Base-by-base conservation (phyloP, 2,797 vertebrate genomes). In the Thaleichthys pacificus region DNA sequence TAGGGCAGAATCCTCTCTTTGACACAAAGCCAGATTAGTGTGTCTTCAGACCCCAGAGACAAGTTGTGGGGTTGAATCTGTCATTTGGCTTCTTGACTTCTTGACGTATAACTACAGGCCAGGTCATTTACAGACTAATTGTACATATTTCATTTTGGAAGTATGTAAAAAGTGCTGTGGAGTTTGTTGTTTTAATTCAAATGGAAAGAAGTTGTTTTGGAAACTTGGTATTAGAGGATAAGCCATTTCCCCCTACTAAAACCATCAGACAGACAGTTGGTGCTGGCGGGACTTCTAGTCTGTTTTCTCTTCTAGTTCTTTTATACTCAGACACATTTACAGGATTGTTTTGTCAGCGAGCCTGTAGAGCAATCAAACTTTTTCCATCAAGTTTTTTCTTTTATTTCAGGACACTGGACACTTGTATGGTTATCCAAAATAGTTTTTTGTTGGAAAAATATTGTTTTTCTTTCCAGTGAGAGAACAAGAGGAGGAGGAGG, bases 381-480 rank as follows among this genome's bases (percentile, higher is more conserved):
- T 38, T 54, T 72, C 73, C 65, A 70, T 66, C 60, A n/a, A 7
- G 42, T 47, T 47, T 28, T 14, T 38, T 15, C 56, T n/a, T 15
- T 65, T 57, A 66, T 57, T 24, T 14, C 24, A 42, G 63, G 51
- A 4, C 57, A 60, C n/a, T 68, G 65, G 15, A 56, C 22, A 56
- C 22, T 4, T 71, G 60, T 70, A 66, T 15, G n/a, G 51, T 57
- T 62, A 6, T 24, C 68, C 67, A 62, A 80, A 82, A 65, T 66
- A 64, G 74, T 61, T 74, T 68, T 76, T 42, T 80, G 68, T 73
- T 84, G 74, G 69, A 70, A 77, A 78, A 61, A 76, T 63, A 76
- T 77, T 77, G 74, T 80, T 85, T 80, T 77, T 63, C 57, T 81
- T 76, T 82, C 77, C 57, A 62, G 60, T 19, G 32, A 21, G 26